Percentiles rank a stretch among this genome's conserved stretches.
phyloP scores from a whole-genome alignment of 1,140 invertebrate genomes.

The Mya arenaria region DNA sequence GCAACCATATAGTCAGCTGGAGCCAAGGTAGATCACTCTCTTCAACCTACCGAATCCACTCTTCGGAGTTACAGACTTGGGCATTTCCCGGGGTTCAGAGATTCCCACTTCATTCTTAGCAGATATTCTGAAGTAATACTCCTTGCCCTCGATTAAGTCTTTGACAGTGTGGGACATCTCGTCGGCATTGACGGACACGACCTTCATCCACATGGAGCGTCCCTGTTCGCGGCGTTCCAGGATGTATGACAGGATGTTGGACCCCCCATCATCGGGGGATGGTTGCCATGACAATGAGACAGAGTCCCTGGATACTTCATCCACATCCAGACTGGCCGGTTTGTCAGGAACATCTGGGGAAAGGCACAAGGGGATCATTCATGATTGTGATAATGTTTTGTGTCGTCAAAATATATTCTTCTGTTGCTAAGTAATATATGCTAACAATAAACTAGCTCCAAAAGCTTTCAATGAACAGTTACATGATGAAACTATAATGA shows the following conservation, averaged over 20 bases:
- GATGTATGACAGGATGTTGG: conserved; percentile 89
- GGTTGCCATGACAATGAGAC: conserved; percentile 87
- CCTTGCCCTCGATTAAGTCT: conserved; percentile 92
- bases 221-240: conserved; percentile 97
- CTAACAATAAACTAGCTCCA: too few relatives aligned
- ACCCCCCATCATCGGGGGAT: conserved; percentile 77
- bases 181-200: conserved; percentile 58
- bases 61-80: conserved; percentile 81
- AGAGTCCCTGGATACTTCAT: conserved; percentile 83
- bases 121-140: conserved; percentile 96
- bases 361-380: not conserved
- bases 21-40: conserved; percentile 29
- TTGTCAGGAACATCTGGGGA: conserved; percentile 61
- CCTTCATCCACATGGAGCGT: conserved; percentile 90
- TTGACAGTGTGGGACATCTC: conserved; percentile 61
- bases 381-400: too few relatives aligned
- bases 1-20: conserved; percentile 46
- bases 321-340: conserved; percentile 83
- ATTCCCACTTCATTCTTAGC: conserved; percentile 95
- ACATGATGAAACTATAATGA: too few relatives aligned
- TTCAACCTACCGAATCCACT: conserved; percentile 75
- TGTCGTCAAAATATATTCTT: too few relatives aligned
- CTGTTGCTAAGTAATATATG: too few relatives aligned
- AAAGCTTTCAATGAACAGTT: too few relatives aligned
- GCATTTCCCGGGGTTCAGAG: conserved; percentile 88